Base-by-base conservation (phyloP, 2,113 vertebrate species). In the Catharus fuscescens region DNA sequence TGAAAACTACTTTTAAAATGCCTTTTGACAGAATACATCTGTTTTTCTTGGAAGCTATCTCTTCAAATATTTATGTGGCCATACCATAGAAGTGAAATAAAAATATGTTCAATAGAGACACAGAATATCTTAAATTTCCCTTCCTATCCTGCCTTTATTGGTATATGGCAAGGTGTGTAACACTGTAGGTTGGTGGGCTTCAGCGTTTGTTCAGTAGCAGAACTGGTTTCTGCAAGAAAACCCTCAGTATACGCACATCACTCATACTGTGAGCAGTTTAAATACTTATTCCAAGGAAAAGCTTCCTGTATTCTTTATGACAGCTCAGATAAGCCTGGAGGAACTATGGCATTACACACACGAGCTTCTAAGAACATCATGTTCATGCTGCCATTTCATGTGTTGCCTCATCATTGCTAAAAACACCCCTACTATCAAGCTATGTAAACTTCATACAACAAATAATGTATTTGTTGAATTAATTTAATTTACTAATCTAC, bases 181-280 rank as follows among this genome's bases (percentile, higher is more conserved):
- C 34, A 47, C 11, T 40, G 9, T 9, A 60, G 59, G 23, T 25
- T 45, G 48, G n/a, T 12, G 18, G 23, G 9, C 31, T 87, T 72
- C 61, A 81, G 45, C 67, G 40, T 42, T 17, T n/a, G 2, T n/a
- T n/a, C 24, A 60, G 38, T 14, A 66, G 28, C 21, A 74, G 53
- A 86, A 6, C 2, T 21, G 32, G 5, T 21, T 80, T 74, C 70
- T 40, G 10, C 31, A 83, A 70, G 45, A 60, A 77, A 26, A 1
- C 0, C 2, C 17, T 54, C 24, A 44, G 4, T 45, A 50, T 2
- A 67, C 26, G 78, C 32, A 59, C 16, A 62, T 50, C 2, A 2
- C 29, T 69, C 18, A 54, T 34, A 59, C 4, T 44, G 18, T 18
- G 18, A 53, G 31, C 0, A 4, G 36, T 2, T 64, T 17, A 83